Percentiles rank a stretch among this genome's conserved stretches.
Evolutionary conservation across 2,888 invertebrate species (phyloP).

Genomic region (Tineola bisselliella): DNA sequence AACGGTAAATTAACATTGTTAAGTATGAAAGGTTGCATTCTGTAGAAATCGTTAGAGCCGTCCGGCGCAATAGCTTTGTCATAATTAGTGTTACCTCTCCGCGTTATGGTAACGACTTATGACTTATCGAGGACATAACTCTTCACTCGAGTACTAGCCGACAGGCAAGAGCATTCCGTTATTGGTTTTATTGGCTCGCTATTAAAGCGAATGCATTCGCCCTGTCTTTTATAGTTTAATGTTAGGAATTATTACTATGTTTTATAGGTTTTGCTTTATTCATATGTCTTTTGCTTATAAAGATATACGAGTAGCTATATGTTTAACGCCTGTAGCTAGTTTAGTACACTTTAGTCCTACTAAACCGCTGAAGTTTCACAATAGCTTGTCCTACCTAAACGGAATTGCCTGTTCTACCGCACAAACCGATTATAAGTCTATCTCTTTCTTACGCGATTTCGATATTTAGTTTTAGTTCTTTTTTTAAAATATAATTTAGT

Average conservation of each 20-base stretch:
- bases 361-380: no score
- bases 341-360: no score
- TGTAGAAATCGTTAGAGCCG: not conserved
- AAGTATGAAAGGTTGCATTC: no score
- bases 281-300: no score
- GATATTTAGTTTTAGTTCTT: no score
- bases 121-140: slow-evolving; percentile 17
- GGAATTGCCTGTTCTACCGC: no score
- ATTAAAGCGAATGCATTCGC: not conserved
- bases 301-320: no score
- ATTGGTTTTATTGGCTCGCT: not conserved
- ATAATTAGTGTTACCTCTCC: slow-evolving; percentile 13
- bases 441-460: no score
- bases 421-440: no score
- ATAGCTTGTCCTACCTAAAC: no score
- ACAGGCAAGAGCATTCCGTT: not conserved
- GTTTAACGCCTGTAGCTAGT: no score
- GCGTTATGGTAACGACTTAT: slow-evolving; percentile 22
- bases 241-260: not conserved
- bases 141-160: not conserved
- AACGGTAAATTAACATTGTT: not conserved
- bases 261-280: not conserved
- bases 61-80: slow-evolving; percentile 9
- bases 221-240: not conserved
- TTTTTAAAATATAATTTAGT: no score